phyloP scores from a whole-genome alignment of 2,113 vertebrate genomes.

The Pteruthius melanotis region DNA sequence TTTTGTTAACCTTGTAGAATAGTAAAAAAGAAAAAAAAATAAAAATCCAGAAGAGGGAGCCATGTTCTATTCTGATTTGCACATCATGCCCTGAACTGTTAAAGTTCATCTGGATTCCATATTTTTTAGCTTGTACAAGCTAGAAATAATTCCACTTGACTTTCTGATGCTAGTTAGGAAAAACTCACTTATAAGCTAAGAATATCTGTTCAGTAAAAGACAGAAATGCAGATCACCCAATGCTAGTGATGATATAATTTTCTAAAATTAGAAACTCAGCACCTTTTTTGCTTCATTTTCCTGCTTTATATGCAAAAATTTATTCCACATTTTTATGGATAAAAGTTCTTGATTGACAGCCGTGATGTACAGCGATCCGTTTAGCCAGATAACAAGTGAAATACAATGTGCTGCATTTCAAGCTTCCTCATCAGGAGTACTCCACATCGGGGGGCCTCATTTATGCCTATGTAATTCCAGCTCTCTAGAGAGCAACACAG shows the following conservation, averaged over 20 bases:
- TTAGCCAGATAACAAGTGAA: background rate
- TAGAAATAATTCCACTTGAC: background rate
- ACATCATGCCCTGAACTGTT: background rate
- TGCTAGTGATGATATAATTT: background rate
- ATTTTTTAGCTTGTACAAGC: background rate
- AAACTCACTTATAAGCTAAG: background rate
- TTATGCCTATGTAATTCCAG: background rate
- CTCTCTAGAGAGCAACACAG: background rate
- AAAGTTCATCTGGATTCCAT: background rate
- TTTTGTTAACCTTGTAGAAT: background rate
- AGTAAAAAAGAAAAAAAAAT: background rate
- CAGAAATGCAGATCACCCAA: background rate
- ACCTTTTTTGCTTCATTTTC: background rate
- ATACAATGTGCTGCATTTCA: background rate
- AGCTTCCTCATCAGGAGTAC: background rate
- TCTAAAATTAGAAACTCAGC: background rate
- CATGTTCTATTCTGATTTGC: background rate
- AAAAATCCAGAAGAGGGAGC: background rate
- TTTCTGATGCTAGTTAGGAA: background rate
- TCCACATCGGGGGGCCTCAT: constrained; percentile 12
- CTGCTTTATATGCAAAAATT: background rate
- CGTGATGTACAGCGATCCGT: background rate
- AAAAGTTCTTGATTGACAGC: background rate
- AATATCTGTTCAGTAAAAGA: background rate
- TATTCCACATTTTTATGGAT: background rate